phyloP scores from a whole-genome alignment of 2,797 vertebrate species.

The Pseudochaenichthys georgianus region DNA sequence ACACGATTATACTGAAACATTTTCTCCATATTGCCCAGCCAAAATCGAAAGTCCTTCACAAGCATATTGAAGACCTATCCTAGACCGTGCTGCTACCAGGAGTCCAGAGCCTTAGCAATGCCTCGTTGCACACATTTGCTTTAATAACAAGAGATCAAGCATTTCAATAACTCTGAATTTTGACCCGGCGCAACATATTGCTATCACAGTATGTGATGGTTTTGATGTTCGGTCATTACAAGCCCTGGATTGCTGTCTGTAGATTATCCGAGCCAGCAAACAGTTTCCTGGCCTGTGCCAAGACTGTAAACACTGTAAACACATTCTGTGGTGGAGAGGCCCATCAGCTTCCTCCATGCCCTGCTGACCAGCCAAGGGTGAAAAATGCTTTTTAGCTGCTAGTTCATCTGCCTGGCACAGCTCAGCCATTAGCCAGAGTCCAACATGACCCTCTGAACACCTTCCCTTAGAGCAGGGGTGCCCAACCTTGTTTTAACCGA shows the following conservation, averaged over 20 bases:
- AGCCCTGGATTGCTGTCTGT: neutral
- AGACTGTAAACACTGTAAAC: neutral
- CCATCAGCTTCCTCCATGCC: neutral
- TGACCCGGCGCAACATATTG: conserved; percentile 2
- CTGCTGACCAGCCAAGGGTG: neutral
- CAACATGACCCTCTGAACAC: neutral
- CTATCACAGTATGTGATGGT: neutral
- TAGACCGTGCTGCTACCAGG: neutral
- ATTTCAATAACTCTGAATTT: conserved; percentile 4
- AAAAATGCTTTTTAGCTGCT: neutral
- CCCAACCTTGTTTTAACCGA: no score
- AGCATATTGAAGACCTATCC: neutral
- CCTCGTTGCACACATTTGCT: conserved; percentile 12
- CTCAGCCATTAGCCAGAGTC: neutral
- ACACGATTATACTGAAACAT: no score
- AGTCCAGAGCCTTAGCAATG: neutral
- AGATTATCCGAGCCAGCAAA: neutral
- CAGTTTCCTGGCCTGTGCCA: neutral
- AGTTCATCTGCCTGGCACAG: neutral
- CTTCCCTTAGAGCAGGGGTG: no score
- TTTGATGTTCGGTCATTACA: conserved; percentile 9
- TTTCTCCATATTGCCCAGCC: no score
- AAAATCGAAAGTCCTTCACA: neutral
- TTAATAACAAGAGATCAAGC: neutral
- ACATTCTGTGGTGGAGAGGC: neutral